Conservation (phyloP, 2,113 vertebrate genomes). For the Oceanites oceanicus region DNA sequence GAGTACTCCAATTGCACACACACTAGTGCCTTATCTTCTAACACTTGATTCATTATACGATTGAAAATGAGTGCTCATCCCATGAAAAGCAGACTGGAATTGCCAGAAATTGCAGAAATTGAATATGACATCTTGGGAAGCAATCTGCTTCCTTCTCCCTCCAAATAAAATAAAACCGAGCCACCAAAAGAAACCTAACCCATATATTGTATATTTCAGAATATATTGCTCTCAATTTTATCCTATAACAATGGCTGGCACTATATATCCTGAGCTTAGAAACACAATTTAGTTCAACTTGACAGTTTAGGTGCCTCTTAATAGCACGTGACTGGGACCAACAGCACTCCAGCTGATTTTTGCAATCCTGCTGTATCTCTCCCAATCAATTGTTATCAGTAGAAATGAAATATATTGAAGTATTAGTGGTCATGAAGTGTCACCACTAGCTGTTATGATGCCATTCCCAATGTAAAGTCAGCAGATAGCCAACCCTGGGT, state of each 20-base stretch:
- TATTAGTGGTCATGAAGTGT: neutral
- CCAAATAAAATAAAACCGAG: neutral
- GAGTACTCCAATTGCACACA: neutral
- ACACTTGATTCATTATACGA: neutral
- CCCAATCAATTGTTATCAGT: neutral
- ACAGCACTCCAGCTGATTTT: neutral
- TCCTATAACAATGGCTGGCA: neutral
- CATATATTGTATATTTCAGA: neutral
- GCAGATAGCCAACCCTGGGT: neutral
- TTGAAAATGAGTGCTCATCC: neutral
- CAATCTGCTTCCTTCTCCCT: neutral
- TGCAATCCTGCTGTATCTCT: neutral
- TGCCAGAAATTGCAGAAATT: neutral
- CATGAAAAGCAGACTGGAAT: neutral
- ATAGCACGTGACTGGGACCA: neutral
- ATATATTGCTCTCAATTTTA: neutral
- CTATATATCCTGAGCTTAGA: neutral
- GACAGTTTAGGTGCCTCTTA: neutral
- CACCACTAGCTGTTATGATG: neutral
- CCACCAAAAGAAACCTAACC: neutral
- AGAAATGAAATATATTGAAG: neutral
- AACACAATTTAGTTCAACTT: neutral
- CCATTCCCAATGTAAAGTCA: neutral
- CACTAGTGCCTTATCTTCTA: neutral
- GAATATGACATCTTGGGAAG: neutral